A percentile compares a stretch with the other conserved stretches of the same genome.
Evolutionary conservation across 2,113 vertebrate species (phyloP).

Genomic region (Cavia porcellus): DNA sequence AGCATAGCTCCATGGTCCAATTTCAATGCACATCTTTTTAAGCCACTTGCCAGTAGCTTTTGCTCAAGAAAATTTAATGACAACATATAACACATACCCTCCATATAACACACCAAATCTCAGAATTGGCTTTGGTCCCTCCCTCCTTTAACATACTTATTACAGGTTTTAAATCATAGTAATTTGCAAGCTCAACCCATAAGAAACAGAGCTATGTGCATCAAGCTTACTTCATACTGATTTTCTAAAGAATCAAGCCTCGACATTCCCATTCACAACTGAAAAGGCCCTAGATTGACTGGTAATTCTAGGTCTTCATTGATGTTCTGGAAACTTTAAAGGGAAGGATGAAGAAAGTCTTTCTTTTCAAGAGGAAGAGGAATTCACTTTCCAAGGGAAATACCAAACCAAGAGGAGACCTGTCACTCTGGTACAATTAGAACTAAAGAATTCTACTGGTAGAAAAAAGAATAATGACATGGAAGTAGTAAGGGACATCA

Average conservation of each 20-base stretch:
- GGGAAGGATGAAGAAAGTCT: neutral
- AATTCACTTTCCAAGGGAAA: neutral
- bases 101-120: conserved; percentile 49
- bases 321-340: neutral
- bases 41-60: conserved; percentile 40
- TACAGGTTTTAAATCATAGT: conserved; percentile 52
- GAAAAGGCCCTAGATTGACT: neutral
- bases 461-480: neutral
- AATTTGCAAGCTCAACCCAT: neutral
- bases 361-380: neutral
- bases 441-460: neutral
- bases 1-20: neutral
- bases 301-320: neutral
- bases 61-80: conserved; percentile 62
- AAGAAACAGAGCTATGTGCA: neutral
- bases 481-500: neutral
- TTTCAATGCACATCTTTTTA: conserved; percentile 17
- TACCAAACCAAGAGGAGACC: neutral
- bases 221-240: neutral
- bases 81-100: neutral
- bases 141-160: conserved; percentile 49
- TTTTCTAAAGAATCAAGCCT: neutral
- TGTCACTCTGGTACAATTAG: neutral
- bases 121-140: conserved; percentile 47
- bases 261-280: neutral